Conservation (phyloP, 2,113 vertebrate species). For the Gymnocephalus cernua region DNA sequence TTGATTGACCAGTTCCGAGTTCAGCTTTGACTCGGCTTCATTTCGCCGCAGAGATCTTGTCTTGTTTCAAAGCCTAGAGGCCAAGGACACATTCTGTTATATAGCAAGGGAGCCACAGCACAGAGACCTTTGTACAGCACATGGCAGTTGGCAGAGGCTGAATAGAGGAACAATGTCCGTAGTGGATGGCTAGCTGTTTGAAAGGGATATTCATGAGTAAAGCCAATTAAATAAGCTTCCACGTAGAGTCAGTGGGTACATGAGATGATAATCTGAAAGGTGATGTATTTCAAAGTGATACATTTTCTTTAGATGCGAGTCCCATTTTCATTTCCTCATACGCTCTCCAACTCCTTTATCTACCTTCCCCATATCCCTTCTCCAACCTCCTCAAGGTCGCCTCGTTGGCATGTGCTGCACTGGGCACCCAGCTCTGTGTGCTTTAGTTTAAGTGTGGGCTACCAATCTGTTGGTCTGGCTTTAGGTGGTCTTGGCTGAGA, state of each 20-base stretch:
- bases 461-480: constrained; percentile 50
- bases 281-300: constrained; percentile 46
- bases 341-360: constrained; percentile 39
- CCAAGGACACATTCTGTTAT: constrained; percentile 65
- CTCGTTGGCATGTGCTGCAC: constrained; percentile 47
- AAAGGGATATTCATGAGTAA: constrained; percentile 63
- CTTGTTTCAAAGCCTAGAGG: constrained; percentile 49
- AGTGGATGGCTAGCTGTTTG: constrained; percentile 48
- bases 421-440: constrained; percentile 50
- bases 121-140: constrained; percentile 62
- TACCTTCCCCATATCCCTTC: constrained; percentile 32
- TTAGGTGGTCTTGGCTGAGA: constrained; percentile 66
- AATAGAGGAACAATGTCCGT: constrained; percentile 56
- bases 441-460: constrained; percentile 53
- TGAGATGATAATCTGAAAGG: constrained; percentile 40
- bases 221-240: constrained; percentile 62
- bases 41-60: constrained; percentile 43
- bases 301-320: constrained; percentile 34
- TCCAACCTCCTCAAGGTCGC: constrained; percentile 48
- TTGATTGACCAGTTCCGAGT: constrained; percentile 63
- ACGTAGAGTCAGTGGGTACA: constrained; percentile 21
- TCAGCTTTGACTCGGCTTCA: constrained; percentile 39
- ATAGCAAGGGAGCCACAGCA: constrained; percentile 38
- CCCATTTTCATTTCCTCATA: constrained; percentile 46
- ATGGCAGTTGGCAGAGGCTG: constrained; percentile 69